A percentile compares a stretch with the other conserved stretches of the same genome.
phyloP scores from a whole-genome alignment of 37 sponge, comb jelly and placozoan species.

The Chondrilla cf. caribensis region DNA sequence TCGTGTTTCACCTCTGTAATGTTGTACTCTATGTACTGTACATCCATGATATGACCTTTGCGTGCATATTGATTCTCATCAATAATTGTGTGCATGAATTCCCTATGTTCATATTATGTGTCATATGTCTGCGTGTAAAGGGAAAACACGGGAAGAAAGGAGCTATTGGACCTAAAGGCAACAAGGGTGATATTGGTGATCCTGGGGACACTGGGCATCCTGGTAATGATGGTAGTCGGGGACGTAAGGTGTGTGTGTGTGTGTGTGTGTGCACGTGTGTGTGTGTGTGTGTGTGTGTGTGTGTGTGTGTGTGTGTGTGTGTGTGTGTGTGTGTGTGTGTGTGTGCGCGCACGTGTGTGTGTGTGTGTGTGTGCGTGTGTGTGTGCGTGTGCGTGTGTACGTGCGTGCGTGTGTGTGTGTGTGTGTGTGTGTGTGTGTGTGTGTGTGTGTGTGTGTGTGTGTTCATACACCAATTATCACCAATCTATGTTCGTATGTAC shows the following conservation, averaged over 20 bases:
- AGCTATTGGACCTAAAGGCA: conserved; percentile 18
- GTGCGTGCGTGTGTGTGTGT: too few species aligned
- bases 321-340: conserved; percentile 22
- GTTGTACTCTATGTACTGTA: too few species aligned
- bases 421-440: too few species aligned
- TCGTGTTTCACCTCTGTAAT: too few species aligned
- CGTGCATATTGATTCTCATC: too few species aligned
- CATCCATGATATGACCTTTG: too few species aligned
- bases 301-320: conserved; percentile 3
- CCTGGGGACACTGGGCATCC: too few species aligned
- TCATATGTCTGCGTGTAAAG: not conserved
- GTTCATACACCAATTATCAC: not conserved
- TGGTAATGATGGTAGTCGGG: too few species aligned
- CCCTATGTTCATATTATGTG: not conserved
- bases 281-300: not conserved
- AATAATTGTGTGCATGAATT: not conserved
- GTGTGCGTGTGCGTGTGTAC: not conserved
- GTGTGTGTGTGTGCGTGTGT: not conserved
- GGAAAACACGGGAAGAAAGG: conserved; percentile 15
- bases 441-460: not conserved
- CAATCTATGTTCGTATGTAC: not conserved
- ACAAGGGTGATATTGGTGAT: not conserved
- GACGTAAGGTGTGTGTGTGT: not conserved
- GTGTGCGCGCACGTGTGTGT: not conserved
- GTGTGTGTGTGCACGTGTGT: conserved; percentile 21